phyloP scores from a whole-genome alignment of 1,140 invertebrate genomes.

The Hestina assimilis region DNA sequence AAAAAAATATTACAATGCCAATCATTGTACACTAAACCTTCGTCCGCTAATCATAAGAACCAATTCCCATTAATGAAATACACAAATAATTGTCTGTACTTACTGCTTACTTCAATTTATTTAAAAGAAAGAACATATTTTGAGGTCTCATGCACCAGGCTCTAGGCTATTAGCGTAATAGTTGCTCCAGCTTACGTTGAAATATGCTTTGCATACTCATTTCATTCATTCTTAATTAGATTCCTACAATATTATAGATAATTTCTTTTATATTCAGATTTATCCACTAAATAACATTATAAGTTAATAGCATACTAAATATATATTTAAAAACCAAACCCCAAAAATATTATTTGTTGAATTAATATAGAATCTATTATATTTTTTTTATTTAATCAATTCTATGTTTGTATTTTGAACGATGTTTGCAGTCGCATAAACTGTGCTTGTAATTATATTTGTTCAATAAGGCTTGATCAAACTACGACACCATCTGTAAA shows the following conservation, averaged over 20 bases:
- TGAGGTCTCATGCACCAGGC: conserved; percentile 21
- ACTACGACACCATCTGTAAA: conserved; percentile 47
- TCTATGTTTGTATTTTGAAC: background rate
- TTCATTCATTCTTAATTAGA: background rate
- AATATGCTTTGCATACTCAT: conserved; percentile 4
- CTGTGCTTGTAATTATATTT: conserved; percentile 18
- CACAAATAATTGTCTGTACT: conserved; percentile 21
- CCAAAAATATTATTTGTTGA: background rate
- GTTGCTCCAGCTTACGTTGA: conserved; percentile 12
- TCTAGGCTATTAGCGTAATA: conserved; percentile 30
- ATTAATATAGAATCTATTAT: background rate
- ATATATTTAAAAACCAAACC: too few relatives aligned
- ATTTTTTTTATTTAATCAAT: background rate
- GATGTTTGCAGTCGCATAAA: background rate
- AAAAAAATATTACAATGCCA: conserved; percentile 51
- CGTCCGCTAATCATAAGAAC: conserved; percentile 33
- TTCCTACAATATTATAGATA: too few relatives aligned
- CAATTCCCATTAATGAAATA: conserved; percentile 27
- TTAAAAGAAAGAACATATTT: conserved; percentile 27
- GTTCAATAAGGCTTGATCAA: conserved; percentile 36
- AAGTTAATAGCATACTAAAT: too few relatives aligned
- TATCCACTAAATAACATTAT: too few relatives aligned
- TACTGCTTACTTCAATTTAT: conserved; percentile 24
- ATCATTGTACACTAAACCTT: conserved; percentile 51
- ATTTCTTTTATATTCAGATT: too few relatives aligned